These are phyloP conservation scores for Ameiurus melas DNA, from an alignment of 2,113 vertebrate species.

Conservation along the genomic window DNA sequence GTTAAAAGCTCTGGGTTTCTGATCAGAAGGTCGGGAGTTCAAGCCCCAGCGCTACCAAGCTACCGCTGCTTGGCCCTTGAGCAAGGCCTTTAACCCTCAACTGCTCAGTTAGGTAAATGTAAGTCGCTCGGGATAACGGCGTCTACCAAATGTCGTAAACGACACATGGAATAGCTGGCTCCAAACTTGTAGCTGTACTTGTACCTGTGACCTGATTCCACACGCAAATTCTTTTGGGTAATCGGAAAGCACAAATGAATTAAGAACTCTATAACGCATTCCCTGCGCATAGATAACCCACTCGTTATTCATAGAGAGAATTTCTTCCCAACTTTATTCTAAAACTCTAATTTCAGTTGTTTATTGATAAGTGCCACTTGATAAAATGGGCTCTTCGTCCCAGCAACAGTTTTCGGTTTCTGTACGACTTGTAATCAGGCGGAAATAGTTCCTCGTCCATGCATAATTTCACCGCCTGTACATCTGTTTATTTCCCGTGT, in stretches of 20 bases:
- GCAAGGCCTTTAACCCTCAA: too few species aligned
- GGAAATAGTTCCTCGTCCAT: background rate
- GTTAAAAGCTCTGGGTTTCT: too few species aligned
- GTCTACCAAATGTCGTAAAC: too few species aligned
- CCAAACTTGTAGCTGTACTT: background rate
- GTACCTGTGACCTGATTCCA: too few species aligned
- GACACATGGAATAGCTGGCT: background rate
- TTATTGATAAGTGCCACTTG: background rate
- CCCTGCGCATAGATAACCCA: background rate
- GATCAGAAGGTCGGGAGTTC: too few species aligned
- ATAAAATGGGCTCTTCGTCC: background rate
- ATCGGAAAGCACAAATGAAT: background rate
- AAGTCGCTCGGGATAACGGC: too few species aligned
- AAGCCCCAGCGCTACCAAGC: too few species aligned
- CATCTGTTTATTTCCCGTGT: slow-evolving; percentile 6
- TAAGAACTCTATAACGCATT: background rate
- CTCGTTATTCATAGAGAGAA: background rate
- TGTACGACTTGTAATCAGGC: background rate
- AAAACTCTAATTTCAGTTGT: background rate
- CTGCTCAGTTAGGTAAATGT: too few species aligned
- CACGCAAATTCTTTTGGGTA: background rate
- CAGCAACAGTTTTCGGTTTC: background rate
- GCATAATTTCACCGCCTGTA: background rate
- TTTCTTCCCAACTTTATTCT: background rate
- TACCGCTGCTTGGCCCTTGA: too few species aligned